These are phyloP conservation scores for Aleiodes alternator DNA, from an alignment of 2,888 invertebrate species.

Conservation along the genomic window DNA sequence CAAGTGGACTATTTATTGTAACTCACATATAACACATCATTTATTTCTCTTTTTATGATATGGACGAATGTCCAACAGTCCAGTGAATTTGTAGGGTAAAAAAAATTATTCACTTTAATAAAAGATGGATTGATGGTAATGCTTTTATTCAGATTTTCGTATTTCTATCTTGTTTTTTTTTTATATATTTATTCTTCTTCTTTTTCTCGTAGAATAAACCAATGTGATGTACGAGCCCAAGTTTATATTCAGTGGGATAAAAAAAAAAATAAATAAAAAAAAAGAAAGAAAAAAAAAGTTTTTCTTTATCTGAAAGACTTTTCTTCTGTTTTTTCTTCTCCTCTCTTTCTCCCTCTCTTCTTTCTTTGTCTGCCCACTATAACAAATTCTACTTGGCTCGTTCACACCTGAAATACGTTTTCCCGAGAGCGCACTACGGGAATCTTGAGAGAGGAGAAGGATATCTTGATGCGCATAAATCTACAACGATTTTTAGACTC, in stretches of 20 bases:
- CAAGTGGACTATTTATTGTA: too few species aligned
- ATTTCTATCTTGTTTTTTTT: neutral
- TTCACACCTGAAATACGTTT: slow-evolving; percentile 62
- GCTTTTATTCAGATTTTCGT: slow-evolving; percentile 17
- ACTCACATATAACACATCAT: too few species aligned
- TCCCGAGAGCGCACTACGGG: slow-evolving; percentile 30
- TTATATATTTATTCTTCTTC: neutral
- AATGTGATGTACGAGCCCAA: slow-evolving; percentile 15
- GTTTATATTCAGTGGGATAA: slow-evolving; percentile 23
- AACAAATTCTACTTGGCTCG: slow-evolving; percentile 52
- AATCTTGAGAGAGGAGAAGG: slow-evolving; percentile 22
- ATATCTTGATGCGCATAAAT: slow-evolving; percentile 38
- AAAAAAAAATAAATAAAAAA: neutral
- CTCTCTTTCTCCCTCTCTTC: neutral
- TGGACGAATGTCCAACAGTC: too few species aligned
- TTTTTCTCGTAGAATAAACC: neutral
- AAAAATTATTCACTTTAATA: slow-evolving; percentile 9
- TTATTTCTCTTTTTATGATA: too few species aligned
- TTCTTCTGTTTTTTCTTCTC: neutral
- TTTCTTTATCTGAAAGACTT: slow-evolving; percentile 32
- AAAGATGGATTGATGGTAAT: neutral
- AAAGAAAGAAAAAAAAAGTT: neutral
- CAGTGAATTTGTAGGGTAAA: neutral
- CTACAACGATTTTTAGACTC: slow-evolving; percentile 29
- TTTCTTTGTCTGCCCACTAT: slow-evolving; percentile 30